Percentiles rank a stretch among this genome's conserved stretches.
Evolutionary conservation across 2,888 invertebrate genomes (phyloP).

Genomic region (Altica lythri): DNA sequence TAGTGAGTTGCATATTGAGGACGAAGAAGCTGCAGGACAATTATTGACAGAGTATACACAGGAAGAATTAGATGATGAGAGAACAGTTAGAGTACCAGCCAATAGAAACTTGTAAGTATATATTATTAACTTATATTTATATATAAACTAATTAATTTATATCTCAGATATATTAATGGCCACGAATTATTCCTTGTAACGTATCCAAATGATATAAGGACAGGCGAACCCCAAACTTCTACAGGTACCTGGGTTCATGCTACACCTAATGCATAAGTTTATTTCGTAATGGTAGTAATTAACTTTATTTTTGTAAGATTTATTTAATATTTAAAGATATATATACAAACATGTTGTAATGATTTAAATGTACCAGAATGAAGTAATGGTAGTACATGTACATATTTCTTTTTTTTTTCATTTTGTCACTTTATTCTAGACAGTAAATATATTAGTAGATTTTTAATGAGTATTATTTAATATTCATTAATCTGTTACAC

Average conservation of each 20-base stretch:
- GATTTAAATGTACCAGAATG: constrained; percentile 5
- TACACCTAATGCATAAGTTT: constrained; percentile 30
- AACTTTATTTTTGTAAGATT: constrained; percentile 11
- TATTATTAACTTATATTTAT: neutral
- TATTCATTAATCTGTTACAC: no score
- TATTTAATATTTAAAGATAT: constrained; percentile 15
- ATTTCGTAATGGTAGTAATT: neutral
- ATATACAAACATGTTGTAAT: constrained; percentile 13
- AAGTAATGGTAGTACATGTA: constrained; percentile 12
- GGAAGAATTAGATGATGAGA: constrained; percentile 40
- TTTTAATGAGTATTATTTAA: no score
- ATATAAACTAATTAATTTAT: neutral
- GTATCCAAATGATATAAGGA: constrained; percentile 49
- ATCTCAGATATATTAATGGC: constrained; percentile 51
- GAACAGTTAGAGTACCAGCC: constrained; percentile 38
- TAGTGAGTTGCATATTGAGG: constrained; percentile 50
- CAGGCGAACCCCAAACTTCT: constrained; percentile 38
- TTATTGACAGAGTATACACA: constrained; percentile 51
- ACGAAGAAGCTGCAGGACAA: constrained; percentile 51
- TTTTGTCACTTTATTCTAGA: constrained; percentile 17
- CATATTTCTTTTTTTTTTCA: constrained; percentile 21
- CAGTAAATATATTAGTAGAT: constrained; percentile 20
- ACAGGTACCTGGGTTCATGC: constrained; percentile 32
- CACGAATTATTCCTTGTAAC: constrained; percentile 53
- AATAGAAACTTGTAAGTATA: constrained; percentile 45